These are phyloP conservation scores for Pyrochroa serraticornis DNA, from an alignment of 2,888 invertebrate genomes.

Conservation along the genomic window DNA sequence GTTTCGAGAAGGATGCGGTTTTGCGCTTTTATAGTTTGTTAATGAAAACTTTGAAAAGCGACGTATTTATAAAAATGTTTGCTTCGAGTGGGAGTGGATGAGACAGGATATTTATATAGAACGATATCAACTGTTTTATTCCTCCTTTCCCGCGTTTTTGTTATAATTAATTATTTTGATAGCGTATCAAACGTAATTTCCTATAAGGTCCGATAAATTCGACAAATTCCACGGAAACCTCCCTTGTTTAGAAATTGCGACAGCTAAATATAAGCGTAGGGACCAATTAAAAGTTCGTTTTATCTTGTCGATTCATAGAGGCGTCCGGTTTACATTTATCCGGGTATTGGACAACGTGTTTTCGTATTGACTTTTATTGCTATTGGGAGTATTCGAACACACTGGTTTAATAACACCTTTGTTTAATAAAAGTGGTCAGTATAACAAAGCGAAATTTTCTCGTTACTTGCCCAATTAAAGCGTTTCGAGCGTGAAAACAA, in stretches of 20 bases:
- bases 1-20: too few relatives aligned
- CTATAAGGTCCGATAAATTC: not conserved
- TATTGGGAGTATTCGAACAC: slow-evolving; percentile 2
- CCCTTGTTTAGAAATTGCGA: not conserved
- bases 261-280: slow-evolving; percentile 10
- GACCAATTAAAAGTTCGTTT: slow-evolving; percentile 19
- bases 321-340: not conserved
- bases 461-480: too few relatives aligned
- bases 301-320: slow-evolving; percentile 5
- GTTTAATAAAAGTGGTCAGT: not conserved
- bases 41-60: too few relatives aligned
- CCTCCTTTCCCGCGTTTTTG: not conserved
- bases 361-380: slow-evolving; percentile 15
- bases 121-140: not conserved
- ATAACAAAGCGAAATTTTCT: too few relatives aligned
- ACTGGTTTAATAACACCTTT: too few relatives aligned
- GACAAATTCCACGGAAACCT: not conserved
- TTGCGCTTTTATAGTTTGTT: too few relatives aligned
- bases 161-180: not conserved
- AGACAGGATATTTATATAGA: not conserved
- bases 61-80: too few relatives aligned
- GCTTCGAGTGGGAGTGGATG: too few relatives aligned
- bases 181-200: slow-evolving; percentile 1
- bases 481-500: too few relatives aligned
- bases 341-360: slow-evolving; percentile 15